Evolutionary conservation across 2,113 vertebrate genomes (phyloP), one percentile per base, ranked within the genome.

Genomic region (Lasiurus cinereus): DNA sequence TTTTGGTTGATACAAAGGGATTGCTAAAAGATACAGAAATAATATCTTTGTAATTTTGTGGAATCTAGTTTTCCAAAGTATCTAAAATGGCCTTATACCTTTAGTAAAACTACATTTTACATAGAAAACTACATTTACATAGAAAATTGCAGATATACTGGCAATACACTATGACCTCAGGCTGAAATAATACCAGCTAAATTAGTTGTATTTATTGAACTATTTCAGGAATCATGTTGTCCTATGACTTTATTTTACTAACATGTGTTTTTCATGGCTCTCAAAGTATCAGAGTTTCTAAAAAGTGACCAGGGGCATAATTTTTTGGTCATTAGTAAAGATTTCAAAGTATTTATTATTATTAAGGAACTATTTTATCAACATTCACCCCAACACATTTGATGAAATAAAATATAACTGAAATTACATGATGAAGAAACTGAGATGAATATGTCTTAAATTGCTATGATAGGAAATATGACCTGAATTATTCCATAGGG

Each of bases 181-280:
- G 72, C 90, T 95, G 85, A 95, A 89, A 95, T 64, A 94, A 36
- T 87, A 29, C 29, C 70, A 95, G 48, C 72, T 93, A 88, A 94
- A 83, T 80, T 90, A 48, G n/a, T 21, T 88, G 24, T 76, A 36
- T 90, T 91, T 69, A 94, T 33, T 89, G 64, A 93, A 54, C 33
- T 86, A 70, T 80, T 89, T 86, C 21, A 93, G 5, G 56, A 95
- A 74, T 82, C 50, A 84, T 64, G 24, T 83, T 89, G 24, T 78
- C 18, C 48, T 79, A 31, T 79, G 36, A 87, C 39, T 88, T 19
- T 86, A 76, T 87, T 88, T 96, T 66, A 86, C 69, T 48, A 67
- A 48, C 10, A 72, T 70, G n/a, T 54, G 79, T 86, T 95, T 73
- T 87, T 91, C 27, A 85, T 91, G 56, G 80, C 29, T 87, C 48